Evolutionary conservation across 2,113 vertebrate genomes (phyloP), one percentile per base, ranked within the genome.

Genomic region (Megaleporinus macrocephalus): DNA sequence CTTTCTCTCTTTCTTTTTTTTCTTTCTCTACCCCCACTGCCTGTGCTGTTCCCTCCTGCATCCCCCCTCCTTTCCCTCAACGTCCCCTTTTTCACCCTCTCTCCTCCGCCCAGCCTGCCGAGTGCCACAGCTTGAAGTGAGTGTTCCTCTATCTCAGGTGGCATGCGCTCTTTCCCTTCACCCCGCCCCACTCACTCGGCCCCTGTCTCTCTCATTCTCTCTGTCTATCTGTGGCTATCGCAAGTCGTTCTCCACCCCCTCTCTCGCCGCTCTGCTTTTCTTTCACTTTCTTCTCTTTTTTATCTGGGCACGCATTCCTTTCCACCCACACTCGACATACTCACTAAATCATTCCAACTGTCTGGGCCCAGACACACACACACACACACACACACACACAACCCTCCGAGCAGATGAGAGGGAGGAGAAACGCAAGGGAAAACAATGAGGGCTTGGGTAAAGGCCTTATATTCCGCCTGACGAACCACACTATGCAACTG

Each of bases 311-410:
- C 83, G 89, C 92, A 95, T 95, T 94, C 93, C 93, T 93, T 91
- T 93, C 93, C 94, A 94, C 94, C 94, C 90, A 95, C 93, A 93
- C 91, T 91, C 83, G 36, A 91, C 91, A 93, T 89, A 91, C 90
- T 92, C 92, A 91, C 92, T 93, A 95, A 94, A 93, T 93, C 91
- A 93, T 93, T 94, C 92, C 93, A 93, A 95, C 92, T 94, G 92
- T 94, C 93, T 94, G 92, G 92, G 92, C 92, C 92, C 85, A 72
- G 71, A 75, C 74, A 82, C 59, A 82, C 76, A 24, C 16, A 24
- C 47, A 73, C 69, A 73, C 82, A 72, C 77, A 49, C 73, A 66
- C 86, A 81, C 77, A 84, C 72, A 76, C 18, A 80, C 78, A 47
- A 66, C 30, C 30, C 70, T 73, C 49, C 26, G 55, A 61, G 41